Percentiles rank a stretch among this genome's conserved stretches.
phyloP scores from a whole-genome alignment of 2,888 invertebrate genomes.

The Mystacides longicornis region DNA sequence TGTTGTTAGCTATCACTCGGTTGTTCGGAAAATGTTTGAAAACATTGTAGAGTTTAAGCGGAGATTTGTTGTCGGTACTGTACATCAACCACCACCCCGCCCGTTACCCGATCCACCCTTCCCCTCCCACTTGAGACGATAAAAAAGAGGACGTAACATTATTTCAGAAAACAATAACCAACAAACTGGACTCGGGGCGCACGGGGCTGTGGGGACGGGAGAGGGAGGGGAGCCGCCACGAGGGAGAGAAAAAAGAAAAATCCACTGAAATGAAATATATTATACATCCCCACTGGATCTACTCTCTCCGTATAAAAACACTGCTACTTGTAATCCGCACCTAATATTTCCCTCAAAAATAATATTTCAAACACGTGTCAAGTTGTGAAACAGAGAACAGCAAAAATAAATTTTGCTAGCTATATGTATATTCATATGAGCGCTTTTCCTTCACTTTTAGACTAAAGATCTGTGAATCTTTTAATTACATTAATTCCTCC shows the following conservation, averaged over 20 bases:
- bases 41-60: slow-evolving; percentile 7
- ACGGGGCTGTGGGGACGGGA: slow-evolving; percentile 4
- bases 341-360: too few species aligned
- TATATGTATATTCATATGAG: too few species aligned
- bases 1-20: slow-evolving; percentile 14
- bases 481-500: too few species aligned
- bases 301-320: neutral
- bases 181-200: slow-evolving; percentile 23
- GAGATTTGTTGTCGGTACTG: slow-evolving; percentile 17
- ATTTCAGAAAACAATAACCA: slow-evolving; percentile 27
- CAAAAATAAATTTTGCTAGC: too few species aligned
- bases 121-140: slow-evolving; percentile 21
- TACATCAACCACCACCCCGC: slow-evolving; percentile 8
- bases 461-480: too few species aligned
- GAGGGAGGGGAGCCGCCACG: slow-evolving; percentile 16
- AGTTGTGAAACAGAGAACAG: too few species aligned
- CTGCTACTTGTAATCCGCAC: too few species aligned
- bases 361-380: too few species aligned
- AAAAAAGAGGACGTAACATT: slow-evolving; percentile 27
- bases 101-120: neutral
- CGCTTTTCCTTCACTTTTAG: too few species aligned
- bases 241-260: slow-evolving; percentile 14
- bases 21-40: slow-evolving; percentile 8
- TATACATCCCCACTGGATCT: neutral
- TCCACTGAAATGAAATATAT: slow-evolving; percentile 8